These are phyloP conservation scores for Rhagologus leucostigma DNA, from an alignment of 2,113 vertebrate genomes.

Conservation along the genomic window DNA sequence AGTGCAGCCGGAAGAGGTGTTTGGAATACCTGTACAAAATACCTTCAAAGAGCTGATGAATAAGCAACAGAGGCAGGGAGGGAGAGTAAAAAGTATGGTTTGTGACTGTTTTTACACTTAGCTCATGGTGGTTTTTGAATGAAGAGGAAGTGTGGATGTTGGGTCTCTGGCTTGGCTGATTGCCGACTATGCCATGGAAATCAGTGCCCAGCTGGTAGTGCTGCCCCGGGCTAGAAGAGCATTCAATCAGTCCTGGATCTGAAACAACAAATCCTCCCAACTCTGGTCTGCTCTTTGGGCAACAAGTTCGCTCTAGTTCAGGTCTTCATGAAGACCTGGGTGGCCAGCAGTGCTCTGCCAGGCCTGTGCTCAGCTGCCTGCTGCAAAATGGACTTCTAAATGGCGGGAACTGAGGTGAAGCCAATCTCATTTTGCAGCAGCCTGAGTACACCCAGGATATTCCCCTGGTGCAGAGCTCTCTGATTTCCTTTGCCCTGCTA, in stretches of 20 bases:
- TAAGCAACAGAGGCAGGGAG: not conserved
- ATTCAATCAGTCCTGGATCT: not conserved
- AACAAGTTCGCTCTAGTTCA: not conserved
- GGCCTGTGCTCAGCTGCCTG: not conserved
- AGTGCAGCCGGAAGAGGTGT: not conserved
- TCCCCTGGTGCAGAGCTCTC: not conserved
- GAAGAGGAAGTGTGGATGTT: not conserved
- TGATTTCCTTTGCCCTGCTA: not conserved
- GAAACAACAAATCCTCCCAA: not conserved
- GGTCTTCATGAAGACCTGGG: not conserved
- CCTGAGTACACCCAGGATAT: not conserved
- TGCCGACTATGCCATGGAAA: not conserved
- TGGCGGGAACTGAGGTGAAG: not conserved
- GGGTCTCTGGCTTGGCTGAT: not conserved
- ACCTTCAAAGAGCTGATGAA: not conserved
- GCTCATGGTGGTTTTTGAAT: not conserved
- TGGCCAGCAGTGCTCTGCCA: rapidly evolving
- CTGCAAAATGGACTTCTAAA: not conserved
- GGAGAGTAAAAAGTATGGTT: not conserved
- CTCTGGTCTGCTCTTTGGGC: not conserved
- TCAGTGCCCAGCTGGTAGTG: not conserved
- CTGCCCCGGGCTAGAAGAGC: not conserved
- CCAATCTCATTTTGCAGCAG: not conserved
- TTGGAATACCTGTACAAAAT: not conserved
- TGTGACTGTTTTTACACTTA: not conserved